Evolutionary conservation across 2,888 invertebrate genomes (phyloP), one percentile per base, ranked within the genome.

Genomic region (Vesta saturnalis): DNA sequence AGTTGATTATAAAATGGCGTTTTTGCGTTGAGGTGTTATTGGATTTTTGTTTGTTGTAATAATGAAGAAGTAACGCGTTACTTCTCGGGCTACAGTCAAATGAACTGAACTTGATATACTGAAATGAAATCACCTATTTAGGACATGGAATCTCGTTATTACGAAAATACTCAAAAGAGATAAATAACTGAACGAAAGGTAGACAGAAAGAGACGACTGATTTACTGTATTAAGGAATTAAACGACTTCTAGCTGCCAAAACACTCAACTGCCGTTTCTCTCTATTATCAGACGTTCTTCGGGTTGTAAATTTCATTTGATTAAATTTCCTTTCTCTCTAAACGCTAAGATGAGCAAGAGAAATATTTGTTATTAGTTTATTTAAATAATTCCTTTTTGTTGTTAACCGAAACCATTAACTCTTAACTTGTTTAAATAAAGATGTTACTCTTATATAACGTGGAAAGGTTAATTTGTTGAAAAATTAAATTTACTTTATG

Each of bases 301-400:
- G 58, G 65, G 69, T 69, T 69, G 69, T 69, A 69, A 69, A 69
- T 69, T 69, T 69, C 69, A 69, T 69, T 69, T 69, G 69, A 69
- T 69, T 69, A 69, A 69, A 69, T 69, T 69, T 60, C 35, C 69
- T 66, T 65, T 49, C 69, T 69, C 69, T 65, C 61, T 58, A 69
- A 64, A 35, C 43, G 55, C 64, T 60, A 49, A 60, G 64, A 69
- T 64, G 69, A 69, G 39, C 61, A 58, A 61, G 67, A 62, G 65
- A 67, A 64, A 61, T 62, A 61, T 67, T 67, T 67, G 60, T 62
- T 67, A 67, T 67, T 62, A 61, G 67, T 58, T 57, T 61, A 52
- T 67, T 54, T 23, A n/a, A 52, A 61, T 52, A 52, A 52, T 49
- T 55, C 56, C 15, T 30, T 56, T 10, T 56, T 56, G 16, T 12